phyloP scores from a whole-genome alignment of 1,140 invertebrate genomes.

The Anthonomus grandis region DNA sequence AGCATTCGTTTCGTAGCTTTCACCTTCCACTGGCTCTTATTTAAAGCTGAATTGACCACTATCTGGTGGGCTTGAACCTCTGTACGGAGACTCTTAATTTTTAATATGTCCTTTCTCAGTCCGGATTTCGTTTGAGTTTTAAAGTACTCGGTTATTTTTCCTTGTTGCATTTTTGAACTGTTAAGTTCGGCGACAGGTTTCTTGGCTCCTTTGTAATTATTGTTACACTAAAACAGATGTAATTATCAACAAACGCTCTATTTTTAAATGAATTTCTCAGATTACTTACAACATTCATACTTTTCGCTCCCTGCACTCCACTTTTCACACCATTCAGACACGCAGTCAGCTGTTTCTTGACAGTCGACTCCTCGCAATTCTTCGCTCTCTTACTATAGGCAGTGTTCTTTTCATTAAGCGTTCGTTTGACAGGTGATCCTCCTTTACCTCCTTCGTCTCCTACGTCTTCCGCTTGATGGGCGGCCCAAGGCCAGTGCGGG shows the following conservation, averaged over 20 bases:
- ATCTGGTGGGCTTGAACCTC: conserved; percentile 6
- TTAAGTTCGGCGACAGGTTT: conserved; percentile 49
- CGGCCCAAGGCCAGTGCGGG: conserved; percentile 44
- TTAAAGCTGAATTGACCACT: no score
- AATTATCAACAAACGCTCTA: no score
- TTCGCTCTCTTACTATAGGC: conserved; percentile 34
- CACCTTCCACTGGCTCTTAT: conserved; percentile 11
- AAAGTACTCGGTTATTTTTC: conserved; percentile 78
- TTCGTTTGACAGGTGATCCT: conserved; percentile 32
- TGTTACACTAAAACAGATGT: conserved; percentile 23
- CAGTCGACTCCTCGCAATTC: conserved; percentile 23
- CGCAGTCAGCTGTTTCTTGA: conserved; percentile 27
- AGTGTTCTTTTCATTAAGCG: conserved; percentile 39
- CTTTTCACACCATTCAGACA: conserved; percentile 28
- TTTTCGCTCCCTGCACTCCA: no score
- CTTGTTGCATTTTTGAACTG: conserved; percentile 50
- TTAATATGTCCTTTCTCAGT: conserved; percentile 26
- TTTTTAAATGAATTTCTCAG: no score
- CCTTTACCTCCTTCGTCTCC: no score
- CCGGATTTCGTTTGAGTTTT: conserved; percentile 72
- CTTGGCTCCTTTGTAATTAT: conserved; percentile 29
- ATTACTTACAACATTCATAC: no score
- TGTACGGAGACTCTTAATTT: conserved; percentile 27
- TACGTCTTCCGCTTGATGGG: no score
- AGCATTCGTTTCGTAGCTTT: conserved; percentile 14